These are phyloP conservation scores for Bhutanitis thaidina DNA, from an alignment of 2,888 invertebrate species.

Conservation along the genomic window DNA sequence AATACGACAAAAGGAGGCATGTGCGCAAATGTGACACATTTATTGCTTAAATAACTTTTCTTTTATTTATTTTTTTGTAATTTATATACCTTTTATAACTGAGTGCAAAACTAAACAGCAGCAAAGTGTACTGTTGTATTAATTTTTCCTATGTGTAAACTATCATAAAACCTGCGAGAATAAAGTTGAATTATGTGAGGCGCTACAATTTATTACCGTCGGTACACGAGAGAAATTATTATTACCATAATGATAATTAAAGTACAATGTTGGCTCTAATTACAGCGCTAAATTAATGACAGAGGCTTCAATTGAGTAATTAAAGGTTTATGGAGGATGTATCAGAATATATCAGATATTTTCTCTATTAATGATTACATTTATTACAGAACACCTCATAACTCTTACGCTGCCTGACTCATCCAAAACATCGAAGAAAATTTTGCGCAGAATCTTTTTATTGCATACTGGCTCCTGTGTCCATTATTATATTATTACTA, in stretches of 20 bases:
- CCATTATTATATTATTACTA: constrained; percentile 22
- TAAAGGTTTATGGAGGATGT: constrained; percentile 19
- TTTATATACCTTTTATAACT: too few species aligned
- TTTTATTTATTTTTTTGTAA: too few species aligned
- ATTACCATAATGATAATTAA: constrained; percentile 22
- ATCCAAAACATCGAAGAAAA: too few species aligned
- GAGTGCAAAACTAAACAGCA: too few species aligned
- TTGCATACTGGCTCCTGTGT: constrained; percentile 1
- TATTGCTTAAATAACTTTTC: too few species aligned
- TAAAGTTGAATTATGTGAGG: constrained; percentile 20
- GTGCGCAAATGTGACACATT: too few species aligned
- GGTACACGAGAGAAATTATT: constrained; percentile 18
- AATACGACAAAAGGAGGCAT: too few species aligned
- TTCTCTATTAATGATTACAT: constrained; percentile 16
- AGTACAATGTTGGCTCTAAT: constrained; percentile 22
- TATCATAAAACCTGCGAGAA: constrained; percentile 18
- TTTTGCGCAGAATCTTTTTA: constrained; percentile 1
- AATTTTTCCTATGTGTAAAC: too few species aligned
- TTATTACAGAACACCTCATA: constrained; percentile 9
- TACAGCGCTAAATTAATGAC: constrained; percentile 21
- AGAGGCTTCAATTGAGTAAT: constrained; percentile 21
- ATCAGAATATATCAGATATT: constrained; percentile 15
- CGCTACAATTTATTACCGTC: constrained; percentile 19
- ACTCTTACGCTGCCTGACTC: background rate
- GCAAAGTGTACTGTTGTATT: too few species aligned